Evolutionary conservation across 1,140 invertebrate species (phyloP), one percentile per base, ranked within the genome.

Genomic region (Manduca sexta): DNA sequence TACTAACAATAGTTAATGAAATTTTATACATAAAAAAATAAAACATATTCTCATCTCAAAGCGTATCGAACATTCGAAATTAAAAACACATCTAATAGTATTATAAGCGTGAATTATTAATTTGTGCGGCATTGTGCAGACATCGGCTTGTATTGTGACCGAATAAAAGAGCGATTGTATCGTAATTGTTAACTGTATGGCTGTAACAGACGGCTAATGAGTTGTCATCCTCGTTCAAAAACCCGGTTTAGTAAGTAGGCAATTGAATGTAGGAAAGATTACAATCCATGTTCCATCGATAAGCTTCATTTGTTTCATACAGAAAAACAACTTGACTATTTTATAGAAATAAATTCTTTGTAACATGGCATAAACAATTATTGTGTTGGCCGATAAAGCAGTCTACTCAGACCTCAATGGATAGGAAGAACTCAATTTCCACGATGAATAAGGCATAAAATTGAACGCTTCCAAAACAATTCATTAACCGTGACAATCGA

Each of bases 401-500:
- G 21, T 26, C 21, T 26, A 26, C 8, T 26, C 21, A 26, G 4
- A 8, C 8, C 4, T 26, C 21, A 26, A 26, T 8, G 21, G 4
- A 26, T 43, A 43, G 16, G 10, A 39, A 31, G 29, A 43, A 35
- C 18, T 43, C 14, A 43, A 43, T 43, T 14, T 30, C 12, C 21
- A 58, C 49, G 40, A 58, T 40, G 58, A 60, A 64, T 61, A 66
- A 73, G 55, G 64, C 61, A 71, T 70, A 60, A 74, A 78, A 76
- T 73, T 66, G 54, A 60, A 70, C 60, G 60, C 59, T 62, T 65
- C 58, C 53, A 74, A 78, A 80, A 70, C 69, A 79, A 70, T 81
- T 84, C 75, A 84, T 83, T 82, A 83, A 69, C 71, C 74, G 73
- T 79, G 82, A 82, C 82, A 83, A 77, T 74, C 63, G 69, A 71